Conservation (phyloP, 2,888 invertebrate species). For the Escarpia spicata region DNA sequence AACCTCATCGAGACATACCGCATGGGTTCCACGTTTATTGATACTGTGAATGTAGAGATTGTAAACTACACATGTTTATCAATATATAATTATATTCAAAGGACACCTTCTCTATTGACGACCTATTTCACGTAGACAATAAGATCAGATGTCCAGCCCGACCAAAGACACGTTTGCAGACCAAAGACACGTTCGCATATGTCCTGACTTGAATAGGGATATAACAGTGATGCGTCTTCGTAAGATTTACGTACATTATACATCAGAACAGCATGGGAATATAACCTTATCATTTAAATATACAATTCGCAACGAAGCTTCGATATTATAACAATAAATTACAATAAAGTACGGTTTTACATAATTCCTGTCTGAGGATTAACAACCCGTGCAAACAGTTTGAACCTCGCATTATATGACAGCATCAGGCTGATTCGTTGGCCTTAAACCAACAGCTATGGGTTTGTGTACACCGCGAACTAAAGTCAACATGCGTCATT, state of each 20-base stretch:
- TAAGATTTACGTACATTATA: background rate
- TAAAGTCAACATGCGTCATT: background rate
- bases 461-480: background rate
- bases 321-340: background rate
- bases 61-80: background rate
- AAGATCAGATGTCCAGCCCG: background rate
- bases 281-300: background rate
- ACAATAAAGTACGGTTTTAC: too few relatives aligned
- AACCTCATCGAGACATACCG: background rate
- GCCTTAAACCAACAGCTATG: background rate
- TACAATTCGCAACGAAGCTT: background rate
- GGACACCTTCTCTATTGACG: background rate
- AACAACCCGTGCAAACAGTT: background rate
- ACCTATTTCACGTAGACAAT: background rate
- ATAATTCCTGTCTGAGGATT: background rate
- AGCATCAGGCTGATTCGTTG: background rate
- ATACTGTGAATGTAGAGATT: background rate
- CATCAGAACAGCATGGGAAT: background rate
- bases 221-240: background rate
- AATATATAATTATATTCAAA: background rate
- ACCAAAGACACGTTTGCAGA: background rate
- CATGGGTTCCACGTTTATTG: background rate
- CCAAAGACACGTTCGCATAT: background rate
- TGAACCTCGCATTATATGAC: background rate
- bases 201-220: background rate